Conservation (phyloP, 2,797 vertebrate genomes). For the Nyctibius grandis region DNA sequence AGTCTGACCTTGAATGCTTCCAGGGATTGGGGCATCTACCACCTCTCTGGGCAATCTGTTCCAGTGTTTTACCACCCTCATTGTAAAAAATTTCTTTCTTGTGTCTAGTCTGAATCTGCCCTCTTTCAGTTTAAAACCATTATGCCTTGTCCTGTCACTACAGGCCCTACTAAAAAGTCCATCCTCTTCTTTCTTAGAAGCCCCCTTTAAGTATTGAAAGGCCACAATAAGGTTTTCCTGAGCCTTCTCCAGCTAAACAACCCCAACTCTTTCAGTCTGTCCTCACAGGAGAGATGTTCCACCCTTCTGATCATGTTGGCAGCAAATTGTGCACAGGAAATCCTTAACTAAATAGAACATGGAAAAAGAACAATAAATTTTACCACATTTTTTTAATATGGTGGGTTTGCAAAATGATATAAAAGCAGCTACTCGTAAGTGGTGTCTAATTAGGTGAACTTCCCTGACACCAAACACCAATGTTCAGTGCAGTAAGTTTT, state of each 20-base stretch:
- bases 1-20: too few species aligned
- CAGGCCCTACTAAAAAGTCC: background rate
- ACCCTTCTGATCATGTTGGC: background rate
- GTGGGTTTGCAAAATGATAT: background rate
- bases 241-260: background rate
- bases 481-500: background rate
- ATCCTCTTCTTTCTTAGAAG: background rate
- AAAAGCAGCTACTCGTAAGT: background rate
- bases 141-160: accelerated
- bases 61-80: too few species aligned
- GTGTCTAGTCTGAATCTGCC: background rate
- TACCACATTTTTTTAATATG: background rate
- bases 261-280: background rate
- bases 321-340: background rate
- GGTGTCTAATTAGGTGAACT: background rate
- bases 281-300: background rate
- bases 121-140: background rate
- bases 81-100: background rate
- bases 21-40: too few species aligned
- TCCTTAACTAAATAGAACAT: background rate
- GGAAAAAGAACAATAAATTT: background rate
- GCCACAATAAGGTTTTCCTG: accelerated
- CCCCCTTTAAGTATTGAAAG: background rate
- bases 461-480: background rate
- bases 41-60: too few species aligned